These are phyloP conservation scores for Sebastes hubbsi DNA, from an alignment of 2,797 vertebrate species.

Conservation along the genomic window DNA sequence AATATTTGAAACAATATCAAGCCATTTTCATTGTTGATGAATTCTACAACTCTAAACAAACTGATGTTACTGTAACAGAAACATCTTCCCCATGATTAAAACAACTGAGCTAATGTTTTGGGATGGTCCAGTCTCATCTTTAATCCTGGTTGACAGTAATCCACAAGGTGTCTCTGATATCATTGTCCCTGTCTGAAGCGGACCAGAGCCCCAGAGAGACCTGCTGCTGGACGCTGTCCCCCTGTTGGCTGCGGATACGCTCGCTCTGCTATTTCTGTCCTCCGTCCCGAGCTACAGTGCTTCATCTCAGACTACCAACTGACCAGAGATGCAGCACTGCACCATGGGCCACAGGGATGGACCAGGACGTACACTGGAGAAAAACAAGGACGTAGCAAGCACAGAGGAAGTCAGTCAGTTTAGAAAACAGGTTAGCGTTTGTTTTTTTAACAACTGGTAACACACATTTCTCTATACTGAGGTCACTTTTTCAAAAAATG, in stretches of 20 bases:
- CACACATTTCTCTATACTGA: too few species aligned
- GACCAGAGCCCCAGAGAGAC: background rate
- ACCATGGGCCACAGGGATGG: constrained; percentile 90
- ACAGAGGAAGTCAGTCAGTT: background rate
- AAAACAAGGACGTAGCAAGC: background rate
- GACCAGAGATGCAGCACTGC: constrained; percentile 99
- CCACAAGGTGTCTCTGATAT: background rate
- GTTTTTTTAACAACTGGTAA: too few species aligned
- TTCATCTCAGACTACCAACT: constrained; percentile 99
- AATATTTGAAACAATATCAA: background rate
- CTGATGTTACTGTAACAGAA: too few species aligned
- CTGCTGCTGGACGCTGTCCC: background rate
- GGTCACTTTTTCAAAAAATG: too few species aligned
- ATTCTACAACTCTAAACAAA: background rate
- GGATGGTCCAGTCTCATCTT: too few species aligned
- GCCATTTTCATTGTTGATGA: background rate
- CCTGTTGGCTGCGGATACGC: background rate
- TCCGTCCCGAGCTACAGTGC: constrained; percentile 99
- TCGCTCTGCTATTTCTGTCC: constrained; percentile 38
- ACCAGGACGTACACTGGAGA: background rate
- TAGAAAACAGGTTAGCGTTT: too few species aligned
- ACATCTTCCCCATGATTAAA: too few species aligned
- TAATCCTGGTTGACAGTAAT: too few species aligned
- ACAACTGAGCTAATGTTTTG: too few species aligned
- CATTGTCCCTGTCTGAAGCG: background rate